phyloP scores from a whole-genome alignment of 2,797 vertebrate genomes.

The Sebastes flavidus region DNA sequence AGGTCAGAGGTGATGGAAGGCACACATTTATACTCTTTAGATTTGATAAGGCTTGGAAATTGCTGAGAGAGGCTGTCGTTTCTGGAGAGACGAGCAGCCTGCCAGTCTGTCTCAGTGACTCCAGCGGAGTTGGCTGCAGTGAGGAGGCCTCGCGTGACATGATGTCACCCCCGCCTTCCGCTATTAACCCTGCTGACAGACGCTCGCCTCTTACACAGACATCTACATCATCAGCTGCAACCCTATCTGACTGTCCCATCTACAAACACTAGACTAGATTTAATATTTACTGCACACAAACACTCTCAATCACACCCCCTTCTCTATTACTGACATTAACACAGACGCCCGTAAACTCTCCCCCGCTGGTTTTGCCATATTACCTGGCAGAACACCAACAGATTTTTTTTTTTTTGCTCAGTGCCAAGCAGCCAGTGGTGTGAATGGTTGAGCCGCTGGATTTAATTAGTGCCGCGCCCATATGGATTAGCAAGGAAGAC shows the following conservation, averaged over 20 bases:
- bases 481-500: slow-evolving; percentile 74
- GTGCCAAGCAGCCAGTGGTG: slow-evolving; percentile 73
- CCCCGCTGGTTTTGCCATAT: slow-evolving; percentile 67
- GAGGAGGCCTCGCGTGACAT: slow-evolving; percentile 23
- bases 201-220: slow-evolving; percentile 12
- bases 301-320: slow-evolving; percentile 1
- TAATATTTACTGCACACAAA: slow-evolving; percentile 10
- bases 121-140: slow-evolving; percentile 26
- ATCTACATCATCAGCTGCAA: slow-evolving; percentile 40
- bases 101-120: slow-evolving; percentile 38
- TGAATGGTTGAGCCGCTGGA: slow-evolving; percentile 73
- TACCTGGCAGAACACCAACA: slow-evolving; percentile 67
- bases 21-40: slow-evolving; percentile 65
- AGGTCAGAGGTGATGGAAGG: slow-evolving; percentile 54
- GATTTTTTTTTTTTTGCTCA: slow-evolving; percentile 59
- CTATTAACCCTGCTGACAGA: slow-evolving; percentile 55
- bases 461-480: slow-evolving; percentile 79
- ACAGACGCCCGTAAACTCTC: slow-evolving; percentile 23
- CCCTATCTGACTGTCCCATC: slow-evolving; percentile 20
- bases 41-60: slow-evolving; percentile 69
- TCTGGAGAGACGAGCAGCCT: slow-evolving; percentile 39
- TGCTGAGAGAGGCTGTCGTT: slow-evolving; percentile 58
- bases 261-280: slow-evolving; percentile 23
- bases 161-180: slow-evolving; percentile 7
- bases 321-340: slow-evolving; percentile 37